Conservation (phyloP, 2,113 vertebrate species). For the Saguinus imperator region DNA sequence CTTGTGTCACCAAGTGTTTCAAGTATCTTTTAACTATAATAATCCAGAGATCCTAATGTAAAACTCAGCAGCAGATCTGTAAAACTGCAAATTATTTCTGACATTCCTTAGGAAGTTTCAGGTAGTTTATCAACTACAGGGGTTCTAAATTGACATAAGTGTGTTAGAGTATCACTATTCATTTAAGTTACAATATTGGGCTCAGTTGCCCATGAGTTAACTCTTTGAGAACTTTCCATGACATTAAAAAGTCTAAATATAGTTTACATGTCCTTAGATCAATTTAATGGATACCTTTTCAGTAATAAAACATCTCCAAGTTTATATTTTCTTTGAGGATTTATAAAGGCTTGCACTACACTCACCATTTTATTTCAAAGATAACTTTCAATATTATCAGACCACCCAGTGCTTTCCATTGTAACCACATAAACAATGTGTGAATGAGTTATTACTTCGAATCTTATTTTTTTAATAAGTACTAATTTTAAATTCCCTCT, state of each 20-base stretch:
- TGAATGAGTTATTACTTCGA: not conserved
- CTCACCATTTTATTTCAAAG: constrained; percentile 24
- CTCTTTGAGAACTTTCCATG: not conserved
- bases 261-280: not conserved
- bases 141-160: not conserved
- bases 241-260: not conserved
- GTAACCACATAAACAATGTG: not conserved
- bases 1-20: not conserved
- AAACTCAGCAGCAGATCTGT: not conserved
- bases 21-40: not conserved
- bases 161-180: not conserved
- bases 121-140: not conserved
- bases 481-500: not conserved
- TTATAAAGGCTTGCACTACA: not conserved
- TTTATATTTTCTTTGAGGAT: not conserved
- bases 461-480: not conserved
- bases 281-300: not conserved
- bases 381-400: not conserved
- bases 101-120: not conserved
- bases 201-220: not conserved
- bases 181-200: not conserved
- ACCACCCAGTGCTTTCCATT: not conserved
- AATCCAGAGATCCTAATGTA: not conserved
- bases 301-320: not conserved
- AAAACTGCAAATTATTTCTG: constrained; percentile 38